Evolutionary conservation across 2,113 vertebrate species (phyloP).

Genomic region (Gadus chalcogrammus): DNA sequence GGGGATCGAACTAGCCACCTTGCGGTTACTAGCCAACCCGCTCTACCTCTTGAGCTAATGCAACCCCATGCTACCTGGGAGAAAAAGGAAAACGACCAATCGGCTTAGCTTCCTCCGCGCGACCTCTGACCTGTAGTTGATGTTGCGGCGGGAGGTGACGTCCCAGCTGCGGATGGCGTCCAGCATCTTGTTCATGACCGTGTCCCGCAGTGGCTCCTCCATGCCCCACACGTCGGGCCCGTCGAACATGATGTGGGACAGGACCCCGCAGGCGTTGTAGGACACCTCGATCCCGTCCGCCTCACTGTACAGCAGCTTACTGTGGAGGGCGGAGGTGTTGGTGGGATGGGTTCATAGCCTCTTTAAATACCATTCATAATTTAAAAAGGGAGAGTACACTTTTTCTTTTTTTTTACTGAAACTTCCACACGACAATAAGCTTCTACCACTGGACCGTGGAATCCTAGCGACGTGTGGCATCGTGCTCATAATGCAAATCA

Average conservation of each 20-base stretch:
- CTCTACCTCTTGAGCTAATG: no score
- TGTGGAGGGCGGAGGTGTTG: conserved; percentile 45
- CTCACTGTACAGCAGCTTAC: conserved; percentile 93
- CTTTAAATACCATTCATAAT: no score
- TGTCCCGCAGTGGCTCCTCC: conserved; percentile 81
- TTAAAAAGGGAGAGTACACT: neutral
- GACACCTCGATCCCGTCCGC: conserved; percentile 97
- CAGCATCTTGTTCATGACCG: conserved; percentile 95
- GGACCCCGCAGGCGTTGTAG: conserved; percentile 94
- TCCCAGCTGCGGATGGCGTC: conserved; percentile 97
- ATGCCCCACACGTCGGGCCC: conserved; percentile 88
- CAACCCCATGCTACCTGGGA: no score
- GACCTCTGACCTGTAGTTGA: conserved; percentile 88
- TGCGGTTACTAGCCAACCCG: no score
- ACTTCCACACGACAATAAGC: no score
- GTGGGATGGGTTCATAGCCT: neutral
- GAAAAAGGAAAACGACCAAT: no score
- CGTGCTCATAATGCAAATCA: no score
- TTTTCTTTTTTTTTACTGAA: neutral
- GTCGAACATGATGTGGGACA: conserved; percentile 98
- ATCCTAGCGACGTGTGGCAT: no score
- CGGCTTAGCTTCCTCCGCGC: no score
- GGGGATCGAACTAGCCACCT: no score
- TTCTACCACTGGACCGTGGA: no score
- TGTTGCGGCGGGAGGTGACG: conserved; percentile 93